Evolutionary conservation across 2,797 vertebrate genomes (phyloP).

Genomic region (Furcifer pardalis): DNA sequence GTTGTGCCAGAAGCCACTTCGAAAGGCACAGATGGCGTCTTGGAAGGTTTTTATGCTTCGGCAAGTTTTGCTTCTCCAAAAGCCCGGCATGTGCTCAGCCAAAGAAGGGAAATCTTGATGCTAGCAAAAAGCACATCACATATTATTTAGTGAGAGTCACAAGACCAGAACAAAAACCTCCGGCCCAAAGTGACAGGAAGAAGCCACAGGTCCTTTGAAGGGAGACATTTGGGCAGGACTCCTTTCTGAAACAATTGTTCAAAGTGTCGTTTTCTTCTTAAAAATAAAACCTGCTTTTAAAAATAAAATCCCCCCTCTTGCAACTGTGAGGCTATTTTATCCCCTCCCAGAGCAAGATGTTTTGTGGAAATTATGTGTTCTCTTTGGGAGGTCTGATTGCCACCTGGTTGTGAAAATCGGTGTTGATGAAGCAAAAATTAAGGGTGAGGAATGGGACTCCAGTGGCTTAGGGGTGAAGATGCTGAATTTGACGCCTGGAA

Average conservation of each 20-base stretch:
- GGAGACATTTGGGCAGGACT: slow-evolving; percentile 33
- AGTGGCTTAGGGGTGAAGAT: too few relatives aligned
- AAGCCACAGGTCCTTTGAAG: slow-evolving; percentile 42
- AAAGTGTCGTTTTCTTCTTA: neutral
- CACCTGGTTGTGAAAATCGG: neutral
- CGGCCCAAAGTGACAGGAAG: slow-evolving; percentile 36
- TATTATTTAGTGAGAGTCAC: slow-evolving; percentile 60
- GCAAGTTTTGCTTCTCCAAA: neutral
- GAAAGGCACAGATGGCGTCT: neutral
- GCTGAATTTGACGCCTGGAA: too few relatives aligned
- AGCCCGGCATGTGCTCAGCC: neutral
- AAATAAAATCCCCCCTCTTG: too few relatives aligned
- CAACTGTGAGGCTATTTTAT: neutral
- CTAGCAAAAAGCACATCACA: neutral
- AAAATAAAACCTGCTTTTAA: neutral
- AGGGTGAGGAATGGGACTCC: too few relatives aligned
- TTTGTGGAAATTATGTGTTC: neutral
- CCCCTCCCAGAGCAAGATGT: neutral
- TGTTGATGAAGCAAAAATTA: neutral
- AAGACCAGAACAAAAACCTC: slow-evolving; percentile 28
- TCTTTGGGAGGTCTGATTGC: neutral
- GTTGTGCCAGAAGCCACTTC: neutral
- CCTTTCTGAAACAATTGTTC: neutral
- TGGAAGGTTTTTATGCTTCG: neutral
- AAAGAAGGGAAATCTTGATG: slow-evolving; percentile 20